A percentile compares a stretch with the other conserved stretches of the same genome.
phyloP scores from a whole-genome alignment of 2,888 invertebrate species.

The Caenorhabditis imperialis region DNA sequence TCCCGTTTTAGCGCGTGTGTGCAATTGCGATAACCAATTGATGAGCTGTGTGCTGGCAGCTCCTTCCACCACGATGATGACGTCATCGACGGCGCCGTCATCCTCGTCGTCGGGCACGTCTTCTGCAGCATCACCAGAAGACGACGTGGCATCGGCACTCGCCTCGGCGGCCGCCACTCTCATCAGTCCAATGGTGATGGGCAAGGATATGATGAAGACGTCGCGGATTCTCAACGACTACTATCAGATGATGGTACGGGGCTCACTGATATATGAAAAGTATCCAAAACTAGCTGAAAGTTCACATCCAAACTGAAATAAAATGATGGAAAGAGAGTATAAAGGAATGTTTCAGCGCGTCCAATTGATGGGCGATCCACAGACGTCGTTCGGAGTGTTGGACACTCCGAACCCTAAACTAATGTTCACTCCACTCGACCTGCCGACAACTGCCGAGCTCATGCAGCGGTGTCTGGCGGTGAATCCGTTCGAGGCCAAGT shows the following conservation, averaged over 20 bases:
- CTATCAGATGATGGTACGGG: conserved; percentile 33
- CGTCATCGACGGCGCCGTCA: conserved; percentile 19
- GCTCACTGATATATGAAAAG: not conserved
- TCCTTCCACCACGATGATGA: conserved; percentile 9
- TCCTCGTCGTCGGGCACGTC: conserved; percentile 3
- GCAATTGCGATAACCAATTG: conserved; percentile 12
- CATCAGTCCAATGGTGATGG: conserved; percentile 29
- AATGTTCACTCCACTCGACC: conserved; percentile 60
- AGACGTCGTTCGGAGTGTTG: conserved; percentile 23
- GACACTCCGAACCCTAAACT: conserved; percentile 56
- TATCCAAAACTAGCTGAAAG: not conserved
- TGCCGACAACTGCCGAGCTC: conserved; percentile 76
- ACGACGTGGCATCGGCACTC: conserved; percentile 34
- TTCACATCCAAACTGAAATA: too few species aligned
- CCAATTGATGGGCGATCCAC: conserved; percentile 42
- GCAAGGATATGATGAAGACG: conserved; percentile 27
- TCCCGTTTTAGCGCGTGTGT: not conserved
- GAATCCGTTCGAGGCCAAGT: conserved; percentile 76
- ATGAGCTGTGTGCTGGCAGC: conserved; percentile 32
- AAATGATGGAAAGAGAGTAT: too few species aligned
- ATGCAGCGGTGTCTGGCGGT: conserved; percentile 76
- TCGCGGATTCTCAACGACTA: conserved; percentile 38
- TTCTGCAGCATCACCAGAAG: not conserved
- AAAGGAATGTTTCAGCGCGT: conserved; percentile 50
- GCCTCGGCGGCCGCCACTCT: conserved; percentile 24